These are phyloP conservation scores for Himantopus leucocephalus DNA, from an alignment of 2,113 vertebrate genomes.

Conservation along the genomic window DNA sequence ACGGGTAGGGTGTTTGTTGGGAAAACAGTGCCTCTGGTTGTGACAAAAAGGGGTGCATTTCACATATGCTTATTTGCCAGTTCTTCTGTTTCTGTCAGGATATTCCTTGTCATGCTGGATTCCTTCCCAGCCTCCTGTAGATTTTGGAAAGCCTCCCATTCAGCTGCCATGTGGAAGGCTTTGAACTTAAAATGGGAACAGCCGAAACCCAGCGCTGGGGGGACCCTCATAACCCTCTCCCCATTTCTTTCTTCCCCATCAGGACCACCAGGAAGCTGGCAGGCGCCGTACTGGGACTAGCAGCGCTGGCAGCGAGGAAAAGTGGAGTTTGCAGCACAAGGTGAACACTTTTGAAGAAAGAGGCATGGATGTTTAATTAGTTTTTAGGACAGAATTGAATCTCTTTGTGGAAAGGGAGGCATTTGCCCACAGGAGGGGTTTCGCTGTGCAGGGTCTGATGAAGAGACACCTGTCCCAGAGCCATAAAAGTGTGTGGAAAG, in stretches of 20 bases:
- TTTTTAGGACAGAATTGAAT: neutral
- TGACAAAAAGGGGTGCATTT: slow-evolving; percentile 11
- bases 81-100: slow-evolving; percentile 38
- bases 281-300: neutral
- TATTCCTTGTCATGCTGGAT: slow-evolving; percentile 45
- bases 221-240: neutral
- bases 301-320: neutral
- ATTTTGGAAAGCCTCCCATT: slow-evolving; percentile 59
- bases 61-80: slow-evolving; percentile 39
- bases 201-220: neutral
- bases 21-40: slow-evolving; percentile 39
- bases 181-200: slow-evolving; percentile 49
- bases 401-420: neutral
- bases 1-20: slow-evolving; percentile 27
- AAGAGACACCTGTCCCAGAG: neutral
- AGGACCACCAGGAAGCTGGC: neutral
- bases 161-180: slow-evolving; percentile 50
- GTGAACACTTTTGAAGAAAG: neutral
- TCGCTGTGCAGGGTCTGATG: neutral
- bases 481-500: neutral
- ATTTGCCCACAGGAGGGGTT: neutral
- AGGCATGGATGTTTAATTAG: neutral
- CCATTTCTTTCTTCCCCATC: neutral
- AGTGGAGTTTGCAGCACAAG: neutral
- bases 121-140: slow-evolving; percentile 60